These are phyloP conservation scores for Protodeltote pygarga DNA, from an alignment of 2,888 invertebrate species.

Conservation along the genomic window DNA sequence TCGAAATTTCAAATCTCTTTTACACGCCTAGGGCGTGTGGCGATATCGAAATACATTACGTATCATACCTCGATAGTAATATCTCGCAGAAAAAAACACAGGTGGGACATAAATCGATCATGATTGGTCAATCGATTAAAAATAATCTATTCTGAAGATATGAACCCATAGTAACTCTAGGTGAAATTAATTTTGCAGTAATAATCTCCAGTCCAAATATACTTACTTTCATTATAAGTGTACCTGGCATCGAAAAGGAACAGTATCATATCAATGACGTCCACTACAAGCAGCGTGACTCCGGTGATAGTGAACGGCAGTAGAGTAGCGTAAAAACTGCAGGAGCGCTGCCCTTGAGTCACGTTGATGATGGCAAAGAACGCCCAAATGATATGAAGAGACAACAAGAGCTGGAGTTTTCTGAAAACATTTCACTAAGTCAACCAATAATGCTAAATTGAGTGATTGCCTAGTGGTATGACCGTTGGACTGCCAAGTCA, in stretches of 20 bases:
- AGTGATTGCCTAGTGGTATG: too few species aligned
- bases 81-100: too few species aligned
- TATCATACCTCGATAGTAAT: too few species aligned
- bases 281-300: constrained; percentile 56
- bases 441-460: neutral
- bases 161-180: too few species aligned
- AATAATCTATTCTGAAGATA: too few species aligned
- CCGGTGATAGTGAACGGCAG: constrained; percentile 71
- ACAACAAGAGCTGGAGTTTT: constrained; percentile 65
- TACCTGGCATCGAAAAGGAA: constrained; percentile 62
- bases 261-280: constrained; percentile 56
- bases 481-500: too few species aligned
- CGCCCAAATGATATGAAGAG: constrained; percentile 69
- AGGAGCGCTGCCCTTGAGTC: constrained; percentile 59
- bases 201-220: neutral
- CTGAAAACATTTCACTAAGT: constrained; percentile 44
- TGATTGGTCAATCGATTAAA: too few species aligned
- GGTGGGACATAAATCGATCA: too few species aligned
- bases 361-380: constrained; percentile 59
- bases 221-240: constrained; percentile 67
- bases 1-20: too few species aligned
- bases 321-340: constrained; percentile 64
- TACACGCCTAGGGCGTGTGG: too few species aligned
- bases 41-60: too few species aligned
- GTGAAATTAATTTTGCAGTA: neutral